phyloP scores from a whole-genome alignment of 2,113 vertebrate species.

The Carollia perspicillata region DNA sequence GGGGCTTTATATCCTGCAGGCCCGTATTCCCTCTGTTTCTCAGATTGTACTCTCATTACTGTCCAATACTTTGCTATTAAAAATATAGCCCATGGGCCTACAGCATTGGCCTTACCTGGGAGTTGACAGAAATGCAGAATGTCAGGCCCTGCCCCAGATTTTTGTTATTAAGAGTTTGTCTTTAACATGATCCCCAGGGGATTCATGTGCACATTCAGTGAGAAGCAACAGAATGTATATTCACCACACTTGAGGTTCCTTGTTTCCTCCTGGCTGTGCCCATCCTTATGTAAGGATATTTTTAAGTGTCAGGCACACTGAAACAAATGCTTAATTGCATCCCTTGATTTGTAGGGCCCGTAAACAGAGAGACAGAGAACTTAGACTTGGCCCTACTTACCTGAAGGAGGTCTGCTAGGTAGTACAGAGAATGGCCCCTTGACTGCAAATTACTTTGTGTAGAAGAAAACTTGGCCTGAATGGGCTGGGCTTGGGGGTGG shows the following conservation, averaged over 20 bases:
- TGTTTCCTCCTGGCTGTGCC: not conserved
- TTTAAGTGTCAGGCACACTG: not conserved
- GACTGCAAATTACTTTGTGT: not conserved
- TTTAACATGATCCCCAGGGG: not conserved
- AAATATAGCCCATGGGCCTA: not conserved
- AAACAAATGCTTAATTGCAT: not conserved
- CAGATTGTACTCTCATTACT: not conserved
- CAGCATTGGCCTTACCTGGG: not conserved
- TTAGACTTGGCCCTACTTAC: not conserved
- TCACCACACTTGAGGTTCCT: not conserved
- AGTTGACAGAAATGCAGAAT: not conserved
- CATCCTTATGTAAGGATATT: not conserved
- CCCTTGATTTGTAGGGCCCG: not conserved
- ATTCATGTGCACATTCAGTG: not conserved
- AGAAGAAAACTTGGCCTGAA: not conserved
- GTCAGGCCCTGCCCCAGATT: not conserved
- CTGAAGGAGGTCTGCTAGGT: not conserved
- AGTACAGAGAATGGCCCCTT: not conserved
- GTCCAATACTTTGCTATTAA: not conserved
- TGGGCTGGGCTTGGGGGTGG: not conserved
- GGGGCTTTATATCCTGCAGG: not conserved
- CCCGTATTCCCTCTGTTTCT: not conserved
- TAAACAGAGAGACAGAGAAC: not conserved
- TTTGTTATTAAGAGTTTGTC: not conserved
- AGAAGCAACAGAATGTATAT: not conserved